Evolutionary conservation across 2,113 vertebrate genomes (phyloP), one percentile per base, ranked within the genome.

Genomic region (Oncorhynchus masou): DNA sequence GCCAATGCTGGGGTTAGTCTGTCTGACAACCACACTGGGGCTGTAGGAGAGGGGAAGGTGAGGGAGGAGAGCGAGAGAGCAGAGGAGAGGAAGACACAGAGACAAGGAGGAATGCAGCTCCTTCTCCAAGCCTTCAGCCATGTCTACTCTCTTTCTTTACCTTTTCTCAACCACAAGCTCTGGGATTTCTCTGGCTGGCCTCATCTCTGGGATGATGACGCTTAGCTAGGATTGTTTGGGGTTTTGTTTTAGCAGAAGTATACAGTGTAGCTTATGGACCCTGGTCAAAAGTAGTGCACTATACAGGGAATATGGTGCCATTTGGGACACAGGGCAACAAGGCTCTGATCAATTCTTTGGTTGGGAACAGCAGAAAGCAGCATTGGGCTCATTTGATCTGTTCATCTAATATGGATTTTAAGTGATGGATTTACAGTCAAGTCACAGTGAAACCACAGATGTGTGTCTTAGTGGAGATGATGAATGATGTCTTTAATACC

Each of bases 21-120:
- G 77, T 85, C 83, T 88, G 83, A 87, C 80, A 82, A 81, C 76
- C 81, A 80, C 79, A 79, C 48, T 70, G 79, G 74, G 83, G 72
- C 66, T 72, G 4, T 13, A 54, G 45, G 9, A 49, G n/a, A 16
- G 68, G 71, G 34, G 67, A 19, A 2, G 62, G 70, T 24, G 60
- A 45, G 8, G 9, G 9, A 68, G 25, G 34, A 19, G 76, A 49
- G 16, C 74, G 60, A 48, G 49, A 39, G 60, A 51, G 85, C 80
- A 80, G 78, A 88, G 78, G 75, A 39, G 39, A 39, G 39, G 39
- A 86, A 88, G 86, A 86, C 77, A 74, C 70, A 74, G 75, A 85
- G 87, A 89, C 82, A 13, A 51, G 81, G 72, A 85, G 78, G 87
- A 89, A 91, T 91, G 90, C 76, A 80, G 82, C 76, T 49, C 60